phyloP scores from a whole-genome alignment of 2,113 vertebrate species.

The Syrrhaptes paradoxus region DNA sequence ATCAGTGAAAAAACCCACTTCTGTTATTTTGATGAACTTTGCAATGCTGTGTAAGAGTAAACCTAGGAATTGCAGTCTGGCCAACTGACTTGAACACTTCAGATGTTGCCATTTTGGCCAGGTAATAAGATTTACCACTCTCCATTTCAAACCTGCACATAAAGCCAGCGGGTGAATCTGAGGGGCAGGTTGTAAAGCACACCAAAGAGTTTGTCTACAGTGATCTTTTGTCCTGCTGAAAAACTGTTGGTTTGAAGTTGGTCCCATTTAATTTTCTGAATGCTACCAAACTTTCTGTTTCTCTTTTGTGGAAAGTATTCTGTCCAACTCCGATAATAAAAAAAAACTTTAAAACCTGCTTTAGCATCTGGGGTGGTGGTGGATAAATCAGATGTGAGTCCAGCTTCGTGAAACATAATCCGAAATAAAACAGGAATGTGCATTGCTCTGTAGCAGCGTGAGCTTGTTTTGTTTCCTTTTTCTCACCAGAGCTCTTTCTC shows the following conservation, averaged over 20 bases:
- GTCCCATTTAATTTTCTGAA: not conserved
- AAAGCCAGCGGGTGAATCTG: not conserved
- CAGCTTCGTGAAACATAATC: not conserved
- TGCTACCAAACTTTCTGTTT: not conserved
- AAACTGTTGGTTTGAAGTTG: not conserved
- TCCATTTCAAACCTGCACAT: not conserved
- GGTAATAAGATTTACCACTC: not conserved
- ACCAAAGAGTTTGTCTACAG: not conserved
- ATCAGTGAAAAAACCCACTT: not conserved
- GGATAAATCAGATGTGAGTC: not conserved
- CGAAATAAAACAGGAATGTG: conserved; percentile 17
- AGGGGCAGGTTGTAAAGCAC: not conserved
- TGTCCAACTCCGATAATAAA: not conserved
- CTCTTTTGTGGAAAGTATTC: not conserved
- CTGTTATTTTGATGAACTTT: not conserved
- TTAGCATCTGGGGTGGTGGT: not conserved
- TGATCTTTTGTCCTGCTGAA: not conserved
- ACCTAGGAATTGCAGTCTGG: not conserved
- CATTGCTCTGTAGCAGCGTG: not conserved
- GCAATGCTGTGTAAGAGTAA: not conserved
- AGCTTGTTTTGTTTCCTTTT: not conserved
- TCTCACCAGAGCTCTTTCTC: not conserved
- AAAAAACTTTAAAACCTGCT: not conserved
- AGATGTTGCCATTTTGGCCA: not conserved
- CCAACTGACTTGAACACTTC: not conserved